phyloP scores from a whole-genome alignment of 2,797 vertebrate species.

The Vespertilio murinus region DNA sequence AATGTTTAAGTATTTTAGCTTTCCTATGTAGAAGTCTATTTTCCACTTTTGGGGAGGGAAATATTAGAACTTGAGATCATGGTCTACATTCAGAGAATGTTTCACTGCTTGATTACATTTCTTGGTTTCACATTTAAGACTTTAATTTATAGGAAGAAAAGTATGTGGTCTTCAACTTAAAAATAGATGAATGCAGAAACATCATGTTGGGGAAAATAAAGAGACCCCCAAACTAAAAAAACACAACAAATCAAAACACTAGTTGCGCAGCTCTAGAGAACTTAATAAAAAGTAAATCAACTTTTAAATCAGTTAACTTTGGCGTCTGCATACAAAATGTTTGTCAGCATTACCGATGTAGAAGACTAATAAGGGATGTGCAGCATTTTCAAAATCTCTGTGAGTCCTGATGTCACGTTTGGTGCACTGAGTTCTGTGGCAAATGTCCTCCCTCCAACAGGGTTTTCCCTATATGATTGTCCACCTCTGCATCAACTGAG shows the following conservation, averaged over 20 bases:
- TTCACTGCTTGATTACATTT: constrained; percentile 80
- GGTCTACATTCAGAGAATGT: constrained; percentile 80
- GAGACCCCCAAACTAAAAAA: constrained; percentile 61
- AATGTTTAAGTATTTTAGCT: constrained; percentile 73
- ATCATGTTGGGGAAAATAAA: constrained; percentile 71
- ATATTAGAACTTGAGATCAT: constrained; percentile 74
- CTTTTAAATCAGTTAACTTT: constrained; percentile 86
- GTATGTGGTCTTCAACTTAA: constrained; percentile 72
- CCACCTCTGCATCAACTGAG: constrained; percentile 70
- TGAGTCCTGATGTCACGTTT: constrained; percentile 82
- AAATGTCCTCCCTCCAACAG: constrained; percentile 58
- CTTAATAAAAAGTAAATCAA: constrained; percentile 80
- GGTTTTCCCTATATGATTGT: constrained; percentile 26
- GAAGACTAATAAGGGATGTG: constrained; percentile 83
- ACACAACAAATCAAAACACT: constrained; percentile 61
- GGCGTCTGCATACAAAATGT: constrained; percentile 84
- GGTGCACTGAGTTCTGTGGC: constrained; percentile 79
- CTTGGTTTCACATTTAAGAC: constrained; percentile 80
- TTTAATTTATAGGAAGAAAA: constrained; percentile 74
- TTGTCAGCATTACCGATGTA: constrained; percentile 79
- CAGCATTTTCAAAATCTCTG: constrained; percentile 87
- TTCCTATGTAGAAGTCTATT: constrained; percentile 74
- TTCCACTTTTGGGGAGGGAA: constrained; percentile 72
- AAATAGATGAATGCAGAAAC: constrained; percentile 73
- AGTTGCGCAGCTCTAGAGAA: constrained; percentile 76